Conservation (phyloP, 2,113 vertebrate genomes). For the Eira barbara region DNA sequence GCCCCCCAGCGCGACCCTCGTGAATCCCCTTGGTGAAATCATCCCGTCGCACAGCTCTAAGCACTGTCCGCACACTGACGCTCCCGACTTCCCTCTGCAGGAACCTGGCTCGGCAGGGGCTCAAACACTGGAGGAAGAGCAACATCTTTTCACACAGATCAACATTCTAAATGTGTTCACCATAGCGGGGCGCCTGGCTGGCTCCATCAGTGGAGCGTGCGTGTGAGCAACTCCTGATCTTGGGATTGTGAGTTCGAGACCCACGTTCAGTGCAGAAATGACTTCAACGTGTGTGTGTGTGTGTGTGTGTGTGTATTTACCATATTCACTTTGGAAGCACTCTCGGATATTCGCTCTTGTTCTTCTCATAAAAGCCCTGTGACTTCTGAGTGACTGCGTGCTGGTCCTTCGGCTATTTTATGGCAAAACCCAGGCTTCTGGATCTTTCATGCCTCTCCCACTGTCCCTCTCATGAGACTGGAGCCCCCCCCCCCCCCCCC, state of each 20-base stretch:
- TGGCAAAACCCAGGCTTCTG: neutral
- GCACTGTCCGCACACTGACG: neutral
- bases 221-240: neutral
- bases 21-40: neutral
- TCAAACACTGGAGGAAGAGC: neutral
- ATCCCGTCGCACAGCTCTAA: neutral
- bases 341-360: neutral
- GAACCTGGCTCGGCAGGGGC: neutral
- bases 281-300: neutral
- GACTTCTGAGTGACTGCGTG: neutral
- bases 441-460: neutral
- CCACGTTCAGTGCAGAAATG: neutral
- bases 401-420: neutral
- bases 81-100: neutral
- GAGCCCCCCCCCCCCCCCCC: too few relatives aligned
- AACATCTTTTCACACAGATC: neutral
- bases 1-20: neutral
- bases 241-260: neutral
- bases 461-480: neutral
- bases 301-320: neutral
- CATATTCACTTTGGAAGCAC: neutral
- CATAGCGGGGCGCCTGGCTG: neutral
- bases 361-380: neutral
- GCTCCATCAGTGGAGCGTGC: accelerated
- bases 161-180: neutral